Evolutionary conservation across 2,113 vertebrate genomes (phyloP), one percentile per base, ranked within the genome.

Genomic region (Halcyon malimbica): DNA sequence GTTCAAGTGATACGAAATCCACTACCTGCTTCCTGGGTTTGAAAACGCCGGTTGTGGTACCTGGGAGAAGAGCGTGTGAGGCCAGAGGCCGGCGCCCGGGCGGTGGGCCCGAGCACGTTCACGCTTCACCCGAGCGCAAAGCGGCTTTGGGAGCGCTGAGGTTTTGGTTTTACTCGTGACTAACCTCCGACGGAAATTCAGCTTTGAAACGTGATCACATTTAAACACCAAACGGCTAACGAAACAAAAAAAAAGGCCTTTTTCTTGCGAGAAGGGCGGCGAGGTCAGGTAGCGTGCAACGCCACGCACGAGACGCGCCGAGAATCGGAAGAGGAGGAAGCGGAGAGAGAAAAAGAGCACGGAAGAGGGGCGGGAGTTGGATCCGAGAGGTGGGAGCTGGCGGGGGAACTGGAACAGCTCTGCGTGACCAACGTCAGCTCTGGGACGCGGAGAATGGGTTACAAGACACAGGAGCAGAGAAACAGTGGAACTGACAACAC

Each of bases 401-500:
- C 79, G 87, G 78, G 93, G 76, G 96, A 89, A 90, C 83, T 24
- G n/a, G 69, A 92, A 82, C 54, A 77, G 85, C 82, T 89, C 83
- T 4, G 35, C 81, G 93, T 35, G 48, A 41, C 81, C 31, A 74
- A 21, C 63, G 84, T 76, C 79, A 97, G 89, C 92, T 96, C 90
- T 77, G 8, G 51, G 81, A 82, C 31, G 41, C 10, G 65, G 93
- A 64, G 75, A 57, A 96, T 48, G 90, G 95, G 54, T 85, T 97
- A 98, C 94, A 54, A 95, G 51, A 97, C 95, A 97, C 93, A 97
- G 97, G 96, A 97, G 97, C 96, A 94, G 96, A 93, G 64, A 94
- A 96, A 97, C 97, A 97, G 94, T 95, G 76, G 92, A 97, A 97
- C 80, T 51, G 83, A 97, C 94, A 91, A 97, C 97, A 97, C 96